These are phyloP conservation scores for Drosophila ogumai DNA, from an alignment of 1,140 invertebrate species.

Conservation along the genomic window DNA sequence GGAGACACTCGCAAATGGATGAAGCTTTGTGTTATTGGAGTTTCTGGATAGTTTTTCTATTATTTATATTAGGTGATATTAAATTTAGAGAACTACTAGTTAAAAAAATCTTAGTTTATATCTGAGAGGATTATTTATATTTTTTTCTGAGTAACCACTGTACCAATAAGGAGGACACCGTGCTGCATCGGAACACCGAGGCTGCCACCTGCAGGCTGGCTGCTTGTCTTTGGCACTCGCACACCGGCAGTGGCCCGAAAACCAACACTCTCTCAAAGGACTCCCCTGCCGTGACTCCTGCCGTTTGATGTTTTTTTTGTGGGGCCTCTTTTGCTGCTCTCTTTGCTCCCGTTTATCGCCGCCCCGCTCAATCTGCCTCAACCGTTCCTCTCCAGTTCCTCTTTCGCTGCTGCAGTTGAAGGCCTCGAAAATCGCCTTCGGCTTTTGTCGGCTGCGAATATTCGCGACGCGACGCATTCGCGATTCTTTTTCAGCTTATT, in stretches of 20 bases:
- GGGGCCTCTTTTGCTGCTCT: slow-evolving; percentile 34
- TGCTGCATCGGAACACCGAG: slow-evolving; percentile 36
- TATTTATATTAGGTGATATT: background rate
- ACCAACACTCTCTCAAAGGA: slow-evolving; percentile 30
- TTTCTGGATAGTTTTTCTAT: background rate
- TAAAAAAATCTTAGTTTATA: background rate
- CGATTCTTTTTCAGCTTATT: slow-evolving; percentile 12
- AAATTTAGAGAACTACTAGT: too few relatives aligned
- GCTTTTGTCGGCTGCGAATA: slow-evolving; percentile 43
- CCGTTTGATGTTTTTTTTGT: slow-evolving; percentile 27
- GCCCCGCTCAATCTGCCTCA: background rate
- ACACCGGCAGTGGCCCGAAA: slow-evolving; percentile 9
- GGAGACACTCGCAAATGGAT: background rate
- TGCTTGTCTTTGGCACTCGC: slow-evolving; percentile 36
- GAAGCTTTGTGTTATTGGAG: too few relatives aligned
- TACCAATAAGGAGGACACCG: slow-evolving; percentile 20
- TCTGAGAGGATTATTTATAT: too few relatives aligned
- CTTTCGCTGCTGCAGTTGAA: slow-evolving; percentile 29
- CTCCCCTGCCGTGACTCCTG: slow-evolving; percentile 21
- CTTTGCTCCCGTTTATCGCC: slow-evolving; percentile 37
- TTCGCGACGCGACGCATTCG: slow-evolving; percentile 28
- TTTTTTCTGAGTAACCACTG: slow-evolving; percentile 7
- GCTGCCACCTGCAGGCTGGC: slow-evolving; percentile 70
- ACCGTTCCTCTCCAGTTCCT: background rate
- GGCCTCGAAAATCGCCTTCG: slow-evolving; percentile 46